Evolutionary conservation across 2,113 vertebrate genomes (phyloP).

Genomic region (Labrus mixtus): DNA sequence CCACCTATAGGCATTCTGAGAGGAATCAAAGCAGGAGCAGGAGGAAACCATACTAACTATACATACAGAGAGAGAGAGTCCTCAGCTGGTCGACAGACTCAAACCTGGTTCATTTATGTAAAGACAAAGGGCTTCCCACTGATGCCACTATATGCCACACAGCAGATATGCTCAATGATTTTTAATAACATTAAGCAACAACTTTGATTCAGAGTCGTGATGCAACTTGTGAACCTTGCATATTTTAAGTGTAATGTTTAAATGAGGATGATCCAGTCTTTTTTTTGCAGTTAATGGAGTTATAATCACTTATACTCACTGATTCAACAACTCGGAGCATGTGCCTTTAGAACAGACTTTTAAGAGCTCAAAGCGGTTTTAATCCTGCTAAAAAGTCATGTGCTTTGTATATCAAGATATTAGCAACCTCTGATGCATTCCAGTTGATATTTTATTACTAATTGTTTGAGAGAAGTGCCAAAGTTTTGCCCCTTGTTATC

Average conservation of each 20-base stretch:
- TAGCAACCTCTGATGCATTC: constrained; percentile 14
- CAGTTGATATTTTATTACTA: constrained; percentile 14
- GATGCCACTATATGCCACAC: neutral
- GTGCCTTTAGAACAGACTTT: constrained; percentile 6
- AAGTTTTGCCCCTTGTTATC: neutral
- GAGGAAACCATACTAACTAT: neutral
- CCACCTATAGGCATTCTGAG: neutral
- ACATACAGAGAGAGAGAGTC: neutral
- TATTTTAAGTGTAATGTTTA: neutral
- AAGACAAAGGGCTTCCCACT: neutral
- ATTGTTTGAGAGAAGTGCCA: neutral
- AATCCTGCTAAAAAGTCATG: constrained; percentile 1
- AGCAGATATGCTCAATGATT: too few species aligned
- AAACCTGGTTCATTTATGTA: neutral
- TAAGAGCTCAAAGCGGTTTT: neutral
- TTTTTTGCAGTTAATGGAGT: neutral
- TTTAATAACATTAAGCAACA: neutral
- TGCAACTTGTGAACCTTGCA: too few species aligned
- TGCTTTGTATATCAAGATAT: neutral
- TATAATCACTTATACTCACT: neutral
- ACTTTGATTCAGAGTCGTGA: too few species aligned
- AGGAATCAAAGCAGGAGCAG: neutral
- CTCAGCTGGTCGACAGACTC: neutral
- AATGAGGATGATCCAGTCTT: neutral
- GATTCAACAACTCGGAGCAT: neutral